Conservation (phyloP, 2,888 invertebrate genomes). For the Troglohyphantes excavatus region DNA sequence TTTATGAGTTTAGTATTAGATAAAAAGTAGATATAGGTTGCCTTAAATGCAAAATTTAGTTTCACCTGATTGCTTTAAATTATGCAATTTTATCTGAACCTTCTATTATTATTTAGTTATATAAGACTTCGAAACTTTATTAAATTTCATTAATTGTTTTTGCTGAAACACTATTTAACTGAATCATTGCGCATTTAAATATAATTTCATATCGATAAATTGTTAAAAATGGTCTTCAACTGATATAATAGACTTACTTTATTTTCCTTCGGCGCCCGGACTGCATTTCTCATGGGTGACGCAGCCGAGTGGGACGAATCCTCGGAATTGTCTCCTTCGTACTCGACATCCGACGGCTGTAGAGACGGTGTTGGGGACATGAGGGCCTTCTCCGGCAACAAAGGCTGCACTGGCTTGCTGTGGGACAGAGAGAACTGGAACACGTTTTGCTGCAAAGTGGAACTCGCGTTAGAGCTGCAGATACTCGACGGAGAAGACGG, state of each 20-base stretch:
- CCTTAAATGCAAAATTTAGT: too few relatives aligned
- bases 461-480: conserved; percentile 69
- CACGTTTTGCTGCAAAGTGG: conserved; percentile 66
- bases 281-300: conserved; percentile 47
- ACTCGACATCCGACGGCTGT: conserved; percentile 62
- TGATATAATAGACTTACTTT: conserved; percentile 20
- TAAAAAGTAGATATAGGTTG: too few relatives aligned
- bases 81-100: too few relatives aligned
- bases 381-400: conserved; percentile 78
- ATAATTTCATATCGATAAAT: too few relatives aligned
- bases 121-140: too few relatives aligned
- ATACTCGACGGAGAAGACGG: conserved; percentile 76
- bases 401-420: conserved; percentile 79
- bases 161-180: too few relatives aligned
- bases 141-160: too few relatives aligned
- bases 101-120: too few relatives aligned
- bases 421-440: conserved; percentile 81
- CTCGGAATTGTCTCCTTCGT: conserved; percentile 69
- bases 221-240: too few relatives aligned
- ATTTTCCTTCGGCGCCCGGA: conserved; percentile 28
- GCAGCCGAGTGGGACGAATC: conserved; percentile 70
- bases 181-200: too few relatives aligned
- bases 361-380: conserved; percentile 70
- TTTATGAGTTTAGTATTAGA: too few relatives aligned
- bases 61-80: too few relatives aligned